Base-by-base conservation (phyloP, 2,797 vertebrate genomes). In the Spinus olivaceus region DNA sequence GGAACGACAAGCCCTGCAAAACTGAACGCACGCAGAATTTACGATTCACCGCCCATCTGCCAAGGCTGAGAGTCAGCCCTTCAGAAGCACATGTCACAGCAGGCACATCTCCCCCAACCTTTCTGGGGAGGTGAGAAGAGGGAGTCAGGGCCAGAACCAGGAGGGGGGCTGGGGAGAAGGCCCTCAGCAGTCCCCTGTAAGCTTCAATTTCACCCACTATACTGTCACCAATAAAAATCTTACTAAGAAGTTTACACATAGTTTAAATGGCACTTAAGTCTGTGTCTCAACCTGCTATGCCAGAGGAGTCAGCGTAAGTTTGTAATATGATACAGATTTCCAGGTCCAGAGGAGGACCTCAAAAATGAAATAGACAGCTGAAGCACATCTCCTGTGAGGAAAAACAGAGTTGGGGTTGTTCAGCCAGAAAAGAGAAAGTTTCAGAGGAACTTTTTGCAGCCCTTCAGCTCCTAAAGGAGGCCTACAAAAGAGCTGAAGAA, bases 31-130 rank as follows among this genome's bases (percentile, higher is more conserved):
- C 30, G 24, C 35, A 60, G 69, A 94, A 95, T 94, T 82, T 64
- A 82, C 1, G 16, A 90, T 70, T 84, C 88, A 49, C 56, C 6
- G 1, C 49, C 90, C 94, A 92, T 90, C 95, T 94, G 92, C 73
- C 88, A 79, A 28, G 10, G 47, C 35, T 12, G 18, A 35, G 28
- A 78, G 23, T 27, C 79, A 91, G 35, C n/a, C 59, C 73, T 81
- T 73, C 53, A n/a, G 14, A 91, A 84, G 67, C 0, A 1, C 1
- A 1, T 24, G 39, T 39, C 46, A 64, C 5, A 0, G 71, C 19
- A 4, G 1, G 70, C 15, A 3, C n/a, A 8, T 27, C 28, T 69
- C 49, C 41, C 47, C 15, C 4, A 3, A 53, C 56, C 46, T n/a
- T 56, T 33, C 53, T 14, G 8, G 21, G 27, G 5, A 60, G 42